Evolutionary conservation across 2,113 vertebrate genomes (phyloP).

Genomic region (Megatriorchis doriae): DNA sequence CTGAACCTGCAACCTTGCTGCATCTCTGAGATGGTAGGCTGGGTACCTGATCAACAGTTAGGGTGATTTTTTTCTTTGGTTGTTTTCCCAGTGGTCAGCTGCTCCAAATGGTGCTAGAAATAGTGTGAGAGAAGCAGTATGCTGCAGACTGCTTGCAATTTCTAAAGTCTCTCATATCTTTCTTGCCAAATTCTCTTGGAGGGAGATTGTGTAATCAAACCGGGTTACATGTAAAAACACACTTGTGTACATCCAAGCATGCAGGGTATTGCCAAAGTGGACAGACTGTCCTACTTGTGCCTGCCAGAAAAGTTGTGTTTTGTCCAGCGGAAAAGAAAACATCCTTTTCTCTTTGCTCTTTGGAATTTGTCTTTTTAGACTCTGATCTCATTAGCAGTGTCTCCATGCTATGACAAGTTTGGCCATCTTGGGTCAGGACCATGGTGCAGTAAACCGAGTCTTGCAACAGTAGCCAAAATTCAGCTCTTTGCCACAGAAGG

Average conservation of each 20-base stretch:
- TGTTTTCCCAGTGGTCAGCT: background rate
- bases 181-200: slow-evolving; percentile 27
- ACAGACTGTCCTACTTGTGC: slow-evolving; percentile 66
- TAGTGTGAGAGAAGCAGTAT: background rate
- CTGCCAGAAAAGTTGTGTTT: slow-evolving; percentile 59
- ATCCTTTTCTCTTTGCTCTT: background rate
- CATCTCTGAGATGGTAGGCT: background rate
- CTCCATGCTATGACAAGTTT: background rate
- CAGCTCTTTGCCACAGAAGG: background rate
- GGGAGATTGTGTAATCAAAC: slow-evolving; percentile 1
- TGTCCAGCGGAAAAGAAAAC: slow-evolving; percentile 71
- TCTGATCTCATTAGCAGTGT: background rate
- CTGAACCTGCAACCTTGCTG: background rate
- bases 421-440: background rate
- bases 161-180: background rate
- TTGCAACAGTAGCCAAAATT: background rate
- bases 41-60: background rate
- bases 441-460: fast-evolving
- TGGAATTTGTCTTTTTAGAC: slow-evolving; percentile 2
- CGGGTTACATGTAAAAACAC: slow-evolving; percentile 53
- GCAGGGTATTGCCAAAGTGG: slow-evolving; percentile 54
- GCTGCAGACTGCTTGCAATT: background rate
- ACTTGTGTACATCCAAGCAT: slow-evolving; percentile 55
- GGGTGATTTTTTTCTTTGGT: background rate
- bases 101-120: background rate